These are phyloP conservation scores for Drosophila pseudotakahashii DNA, from an alignment of 2,888 invertebrate genomes.

Conservation along the genomic window DNA sequence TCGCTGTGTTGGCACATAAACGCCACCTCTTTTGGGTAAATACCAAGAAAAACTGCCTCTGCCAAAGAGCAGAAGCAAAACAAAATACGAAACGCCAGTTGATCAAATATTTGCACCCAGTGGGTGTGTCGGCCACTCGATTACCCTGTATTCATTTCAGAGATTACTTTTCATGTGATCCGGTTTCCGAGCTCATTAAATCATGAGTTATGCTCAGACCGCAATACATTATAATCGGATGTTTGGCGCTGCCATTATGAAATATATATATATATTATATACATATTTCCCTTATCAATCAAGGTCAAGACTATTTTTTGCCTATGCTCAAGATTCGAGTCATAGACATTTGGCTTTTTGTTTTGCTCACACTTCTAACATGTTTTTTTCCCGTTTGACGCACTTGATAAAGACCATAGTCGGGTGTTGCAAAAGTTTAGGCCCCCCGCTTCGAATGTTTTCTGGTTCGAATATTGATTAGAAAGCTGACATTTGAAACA, in stretches of 20 bases:
- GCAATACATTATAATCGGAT: constrained; percentile 27
- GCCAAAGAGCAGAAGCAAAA: constrained; percentile 38
- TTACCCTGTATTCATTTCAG: constrained; percentile 26
- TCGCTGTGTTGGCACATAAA: constrained; percentile 51
- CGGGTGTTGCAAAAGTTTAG: constrained; percentile 14
- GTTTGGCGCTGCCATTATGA: constrained; percentile 16
- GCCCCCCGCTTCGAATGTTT: constrained; percentile 10
- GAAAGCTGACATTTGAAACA: constrained; percentile 7
- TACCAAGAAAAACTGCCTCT: constrained; percentile 13
- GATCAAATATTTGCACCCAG: constrained; percentile 36
- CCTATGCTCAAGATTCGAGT: constrained; percentile 33
- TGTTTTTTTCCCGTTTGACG: constrained; percentile 47
- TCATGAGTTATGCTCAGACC: constrained; percentile 1
- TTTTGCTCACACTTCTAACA: constrained; percentile 32
- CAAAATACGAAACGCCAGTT: constrained; percentile 24
- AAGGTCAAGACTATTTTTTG: constrained; percentile 56
- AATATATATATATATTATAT: neutral
- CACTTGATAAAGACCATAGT: constrained; percentile 46
- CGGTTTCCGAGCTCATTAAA: constrained; percentile 7
- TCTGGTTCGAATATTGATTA: constrained; percentile 20
- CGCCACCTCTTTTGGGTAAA: constrained; percentile 2
- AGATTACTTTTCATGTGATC: constrained; percentile 15
- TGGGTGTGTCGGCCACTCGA: constrained; percentile 35
- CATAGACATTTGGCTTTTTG: constrained; percentile 23
- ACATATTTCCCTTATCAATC: constrained; percentile 55